Conservation (phyloP, 2,888 invertebrate genomes). For the Acleris laterana region DNA sequence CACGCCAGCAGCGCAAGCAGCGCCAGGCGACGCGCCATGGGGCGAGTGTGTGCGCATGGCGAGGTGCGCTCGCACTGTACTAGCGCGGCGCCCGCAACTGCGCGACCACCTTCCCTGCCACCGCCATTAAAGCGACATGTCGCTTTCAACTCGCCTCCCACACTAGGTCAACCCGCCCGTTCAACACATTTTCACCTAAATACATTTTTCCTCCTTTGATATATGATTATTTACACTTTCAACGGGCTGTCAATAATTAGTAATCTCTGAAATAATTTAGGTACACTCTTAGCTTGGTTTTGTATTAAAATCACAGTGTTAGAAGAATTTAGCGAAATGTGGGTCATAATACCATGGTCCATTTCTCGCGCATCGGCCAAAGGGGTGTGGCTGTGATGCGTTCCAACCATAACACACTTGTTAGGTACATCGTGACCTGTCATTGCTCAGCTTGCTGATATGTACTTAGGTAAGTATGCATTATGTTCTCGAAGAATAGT, state of each 20-base stretch:
- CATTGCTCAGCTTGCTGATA: conserved; percentile 17
- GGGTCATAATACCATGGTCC: conserved; percentile 31
- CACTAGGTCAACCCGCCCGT: conserved; percentile 71
- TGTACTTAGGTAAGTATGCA: no score
- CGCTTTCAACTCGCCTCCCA: conserved; percentile 71
- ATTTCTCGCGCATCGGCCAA: conserved; percentile 24
- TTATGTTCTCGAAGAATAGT: no score
- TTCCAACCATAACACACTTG: conserved; percentile 16
- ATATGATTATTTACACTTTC: neutral
- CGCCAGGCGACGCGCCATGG: conserved; percentile 83
- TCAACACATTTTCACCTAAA: conserved; percentile 36
- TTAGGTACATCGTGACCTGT: conserved; percentile 17
- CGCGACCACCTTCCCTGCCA: conserved; percentile 71
- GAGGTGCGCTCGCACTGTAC: conserved; percentile 81
- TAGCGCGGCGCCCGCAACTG: conserved; percentile 51
- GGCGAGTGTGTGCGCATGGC: conserved; percentile 81
- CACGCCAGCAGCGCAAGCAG: conserved; percentile 76
- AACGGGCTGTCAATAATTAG: conserved; percentile 8
- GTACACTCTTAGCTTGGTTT: neutral
- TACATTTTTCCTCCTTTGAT: conserved; percentile 4
- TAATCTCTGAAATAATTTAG: neutral
- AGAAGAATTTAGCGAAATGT: conserved; percentile 17
- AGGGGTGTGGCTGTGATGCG: conserved; percentile 23
- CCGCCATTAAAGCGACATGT: conserved; percentile 68
- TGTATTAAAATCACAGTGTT: neutral